Evolutionary conservation across 2,888 invertebrate genomes (phyloP), one percentile per base, ranked within the genome.

Genomic region (Punctoribates punctum): DNA sequence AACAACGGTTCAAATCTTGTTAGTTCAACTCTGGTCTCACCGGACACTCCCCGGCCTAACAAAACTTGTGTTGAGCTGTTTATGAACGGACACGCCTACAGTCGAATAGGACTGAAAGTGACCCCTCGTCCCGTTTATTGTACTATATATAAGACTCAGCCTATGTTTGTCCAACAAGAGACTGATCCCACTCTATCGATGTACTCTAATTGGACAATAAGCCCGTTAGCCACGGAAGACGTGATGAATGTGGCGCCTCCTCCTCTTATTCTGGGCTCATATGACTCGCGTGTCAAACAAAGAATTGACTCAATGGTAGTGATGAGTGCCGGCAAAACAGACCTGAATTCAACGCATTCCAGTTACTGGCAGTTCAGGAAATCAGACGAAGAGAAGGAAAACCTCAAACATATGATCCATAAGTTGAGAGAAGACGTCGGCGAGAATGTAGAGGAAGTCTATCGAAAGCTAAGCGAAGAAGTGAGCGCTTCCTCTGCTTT

Each of bases 51-150:
- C 13, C 86, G 94, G 20, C 93, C 93, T 0, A 91, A 91, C 57
- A 94, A 94, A 83, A 91, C 92, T 42, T 94, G 93, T 82, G 91
- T 92, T 62, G 94, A 95, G 83, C 88, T 94, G 77, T 93, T 92
- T 84, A 86, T 94, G 78, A 93, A 94, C 83, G 94, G 94, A 48
- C 93, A 82, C 65, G 93, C 94, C 57, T 95, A 94, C 83, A 94
- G 94, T 67, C 93, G 94, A 84, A 85, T 95, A 81, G 94, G 93
- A 0, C 86, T 95, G 77, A 95, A 95, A 85, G 92, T 93, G 83
- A 93, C 94, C 27, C 94, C 94, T 0, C 90, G 92, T 83, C 90
- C 91, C 77, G 94, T 93, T 81, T 97, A 94, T 84, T 96, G 96
- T 82, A 95, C 95, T 0, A 88, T 96, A 73, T 94, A 94, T 84